A percentile compares a stretch with the other conserved stretches of the same genome.
Evolutionary conservation across 2,113 vertebrate species (phyloP).

Genomic region (cattle (Bos taurus)): ARS-UCD2.0 NC_037351.1:53858001-53858500

Average conservation of each 20-base stretch:
- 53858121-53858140: background rate
- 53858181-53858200: background rate
- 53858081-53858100: background rate
- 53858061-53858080: background rate
- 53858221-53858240: background rate
- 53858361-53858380: background rate
- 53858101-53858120: background rate
- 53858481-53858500: background rate
- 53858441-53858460: background rate
- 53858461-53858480: background rate
- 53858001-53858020: background rate
- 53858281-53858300: background rate
- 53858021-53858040: background rate
- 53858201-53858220: background rate
- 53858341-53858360: background rate
- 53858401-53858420: background rate
- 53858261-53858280: background rate
- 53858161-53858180: background rate
- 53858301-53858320: background rate
- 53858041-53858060: background rate
- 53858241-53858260: background rate
- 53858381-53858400: background rate
- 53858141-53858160: background rate
- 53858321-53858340: background rate
- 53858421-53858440: background rate